Conservation (phyloP, 2,113 vertebrate species). For the Regulus satrapa region DNA sequence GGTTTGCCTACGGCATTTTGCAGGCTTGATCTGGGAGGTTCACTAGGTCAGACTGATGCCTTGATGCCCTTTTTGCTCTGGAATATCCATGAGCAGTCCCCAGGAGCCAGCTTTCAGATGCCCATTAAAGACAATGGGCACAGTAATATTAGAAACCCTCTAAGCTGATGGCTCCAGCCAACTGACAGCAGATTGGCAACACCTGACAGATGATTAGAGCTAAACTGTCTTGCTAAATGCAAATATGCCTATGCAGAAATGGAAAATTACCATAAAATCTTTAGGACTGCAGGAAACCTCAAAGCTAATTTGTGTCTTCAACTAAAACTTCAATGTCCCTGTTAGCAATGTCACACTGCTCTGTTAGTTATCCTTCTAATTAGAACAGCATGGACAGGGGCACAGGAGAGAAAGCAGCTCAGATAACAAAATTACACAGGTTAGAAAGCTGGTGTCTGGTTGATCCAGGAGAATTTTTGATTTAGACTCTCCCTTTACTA, state of each 20-base stretch:
- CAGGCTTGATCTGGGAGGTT: not conserved
- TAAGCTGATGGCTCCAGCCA: constrained; percentile 44
- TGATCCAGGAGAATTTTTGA: not conserved
- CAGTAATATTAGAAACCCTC: not conserved
- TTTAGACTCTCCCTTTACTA: not conserved
- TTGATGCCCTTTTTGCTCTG: not conserved
- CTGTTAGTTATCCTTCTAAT: constrained; percentile 57
- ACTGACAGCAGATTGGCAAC: constrained; percentile 67
- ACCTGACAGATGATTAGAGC: constrained; percentile 68
- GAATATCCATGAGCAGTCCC: not conserved
- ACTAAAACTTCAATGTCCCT: constrained; percentile 51
- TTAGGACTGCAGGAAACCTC: constrained; percentile 70
- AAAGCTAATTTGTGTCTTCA: constrained; percentile 72
- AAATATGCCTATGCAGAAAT: constrained; percentile 72
- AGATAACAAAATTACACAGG: not conserved
- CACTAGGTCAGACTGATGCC: not conserved
- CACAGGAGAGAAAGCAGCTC: not conserved
- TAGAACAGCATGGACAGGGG: constrained; percentile 26
- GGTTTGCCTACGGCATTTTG: not conserved
- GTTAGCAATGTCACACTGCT: constrained; percentile 35
- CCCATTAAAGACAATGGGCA: not conserved
- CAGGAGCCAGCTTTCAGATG: not conserved
- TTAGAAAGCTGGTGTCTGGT: not conserved
- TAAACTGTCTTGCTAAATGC: constrained; percentile 69
- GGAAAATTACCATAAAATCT: constrained; percentile 76